Evolutionary conservation across 2,888 invertebrate species (phyloP).

Genomic region (Monopis laevigella): DNA sequence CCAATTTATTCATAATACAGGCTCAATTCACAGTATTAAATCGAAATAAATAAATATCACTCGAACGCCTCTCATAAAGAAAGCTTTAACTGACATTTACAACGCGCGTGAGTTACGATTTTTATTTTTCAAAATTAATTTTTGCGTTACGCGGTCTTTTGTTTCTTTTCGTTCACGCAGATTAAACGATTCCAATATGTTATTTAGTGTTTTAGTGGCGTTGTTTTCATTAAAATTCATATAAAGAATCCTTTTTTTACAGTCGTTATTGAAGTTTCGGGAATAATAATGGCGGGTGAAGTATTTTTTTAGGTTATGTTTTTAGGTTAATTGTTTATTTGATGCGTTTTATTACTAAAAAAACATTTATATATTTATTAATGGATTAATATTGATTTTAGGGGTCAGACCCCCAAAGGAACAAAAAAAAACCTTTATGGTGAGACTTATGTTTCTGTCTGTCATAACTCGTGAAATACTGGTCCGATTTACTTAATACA

Average conservation of each 20-base stretch:
- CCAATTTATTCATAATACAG: too few species aligned
- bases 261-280: slow-evolving; percentile 14
- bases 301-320: too few species aligned
- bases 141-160: slow-evolving; percentile 29
- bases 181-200: slow-evolving; percentile 37
- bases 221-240: slow-evolving; percentile 21
- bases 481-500: too few species aligned
- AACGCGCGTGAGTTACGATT: slow-evolving; percentile 27
- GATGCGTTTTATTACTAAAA: too few species aligned
- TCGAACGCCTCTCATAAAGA: slow-evolving; percentile 32
- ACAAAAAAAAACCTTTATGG: background rate
- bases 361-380: too few species aligned
- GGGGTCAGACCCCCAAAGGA: slow-evolving; percentile 3
- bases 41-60: slow-evolving; percentile 39
- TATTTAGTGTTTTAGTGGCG: slow-evolving; percentile 25
- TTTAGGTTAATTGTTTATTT: too few species aligned
- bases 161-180: slow-evolving; percentile 27
- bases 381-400: too few species aligned
- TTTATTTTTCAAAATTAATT: slow-evolving; percentile 36
- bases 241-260: slow-evolving; percentile 18
- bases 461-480: too few species aligned
- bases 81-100: slow-evolving; percentile 32
- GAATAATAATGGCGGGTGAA: too few species aligned
- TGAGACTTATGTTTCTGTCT: background rate
- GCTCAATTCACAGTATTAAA: slow-evolving; percentile 27